Base-by-base conservation (phyloP, 2,113 vertebrate genomes). In the Gambusia affinis region DNA sequence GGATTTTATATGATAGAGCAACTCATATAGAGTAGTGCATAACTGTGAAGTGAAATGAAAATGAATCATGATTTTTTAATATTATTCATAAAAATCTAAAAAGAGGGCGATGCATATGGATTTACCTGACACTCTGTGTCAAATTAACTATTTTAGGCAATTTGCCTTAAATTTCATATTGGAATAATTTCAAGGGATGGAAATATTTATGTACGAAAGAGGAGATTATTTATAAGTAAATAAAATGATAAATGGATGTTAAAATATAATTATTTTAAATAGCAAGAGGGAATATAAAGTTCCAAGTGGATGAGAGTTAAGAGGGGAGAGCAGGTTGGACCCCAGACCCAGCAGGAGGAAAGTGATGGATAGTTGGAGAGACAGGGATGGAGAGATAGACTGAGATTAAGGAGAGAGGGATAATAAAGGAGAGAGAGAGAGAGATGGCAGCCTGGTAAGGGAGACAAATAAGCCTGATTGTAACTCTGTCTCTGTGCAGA, bases 391-490 rank as follows among this genome's bases (percentile, higher is more conserved):
- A 62, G 71, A 71, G 76, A 65, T 67, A 63, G 68, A 22, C 68
- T 0, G 2, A 61, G 79, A 75, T 75, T 78, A 85, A 79, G 79
- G 70, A 81, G 47, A 19, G 75, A 74, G 51, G 70, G 76, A 77
- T 51, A 60, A 72, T 37, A 71, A 64, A 57, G 67, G 60, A 64
- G 71, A 73, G 72, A 14, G 62, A 47, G 51, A 33, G 73, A 47
- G 61, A 33, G 65, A 60, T 72, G 81, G 66, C 69, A 81, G 61
- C 29, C 27, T 28, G 19, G 85, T 86, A 84, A 85, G 65, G 44
- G 82, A 89, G 89, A 91, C 73, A 80, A 88, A 91, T 89, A 85
- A 78, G 72, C 81, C 70, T 65, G 81, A 84, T 57, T 64, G 65
- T 77, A 72, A 75, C 72, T 73, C 78, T 57, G 64, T 68, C 60